These are phyloP conservation scores for Helicoverpa zea DNA, from an alignment of 1,140 invertebrate genomes.

Conservation along the genomic window DNA sequence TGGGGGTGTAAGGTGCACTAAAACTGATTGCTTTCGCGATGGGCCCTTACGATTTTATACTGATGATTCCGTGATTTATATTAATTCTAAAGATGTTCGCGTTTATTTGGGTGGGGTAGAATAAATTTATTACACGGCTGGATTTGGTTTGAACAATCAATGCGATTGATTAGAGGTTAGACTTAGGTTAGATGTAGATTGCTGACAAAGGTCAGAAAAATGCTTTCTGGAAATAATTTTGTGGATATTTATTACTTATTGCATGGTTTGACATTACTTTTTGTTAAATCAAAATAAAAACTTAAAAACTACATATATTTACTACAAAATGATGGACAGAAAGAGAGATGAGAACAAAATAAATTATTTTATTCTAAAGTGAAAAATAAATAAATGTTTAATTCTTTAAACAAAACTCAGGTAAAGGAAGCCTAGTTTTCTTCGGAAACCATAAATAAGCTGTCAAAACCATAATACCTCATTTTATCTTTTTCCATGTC, in stretches of 20 bases:
- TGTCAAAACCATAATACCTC: slow-evolving; percentile 40
- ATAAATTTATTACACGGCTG: not conserved
- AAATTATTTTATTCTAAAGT: not conserved
- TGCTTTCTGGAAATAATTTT: no score
- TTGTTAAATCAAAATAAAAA: not conserved
- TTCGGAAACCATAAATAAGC: slow-evolving; percentile 34
- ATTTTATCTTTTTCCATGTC: slow-evolving; percentile 39
- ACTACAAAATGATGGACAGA: no score
- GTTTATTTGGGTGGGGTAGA: not conserved
- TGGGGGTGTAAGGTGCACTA: slow-evolving; percentile 41
- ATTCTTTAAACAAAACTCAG: slow-evolving; percentile 11
- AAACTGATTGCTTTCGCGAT: slow-evolving; percentile 43
- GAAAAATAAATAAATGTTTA: not conserved
- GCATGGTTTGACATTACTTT: not conserved
- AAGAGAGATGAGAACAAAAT: no score
- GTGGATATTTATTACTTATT: no score
- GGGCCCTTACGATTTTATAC: slow-evolving; percentile 28
- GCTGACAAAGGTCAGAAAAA: no score
- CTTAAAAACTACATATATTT: not conserved
- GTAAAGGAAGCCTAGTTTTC: slow-evolving; percentile 10
- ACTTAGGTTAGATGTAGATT: no score
- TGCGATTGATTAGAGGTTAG: no score
- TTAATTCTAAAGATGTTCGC: slow-evolving; percentile 14
- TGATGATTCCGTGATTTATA: slow-evolving; percentile 29
- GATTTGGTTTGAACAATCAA: not conserved